phyloP scores from a whole-genome alignment of 2,888 invertebrate species.

The Orchesella flavescens region DNA sequence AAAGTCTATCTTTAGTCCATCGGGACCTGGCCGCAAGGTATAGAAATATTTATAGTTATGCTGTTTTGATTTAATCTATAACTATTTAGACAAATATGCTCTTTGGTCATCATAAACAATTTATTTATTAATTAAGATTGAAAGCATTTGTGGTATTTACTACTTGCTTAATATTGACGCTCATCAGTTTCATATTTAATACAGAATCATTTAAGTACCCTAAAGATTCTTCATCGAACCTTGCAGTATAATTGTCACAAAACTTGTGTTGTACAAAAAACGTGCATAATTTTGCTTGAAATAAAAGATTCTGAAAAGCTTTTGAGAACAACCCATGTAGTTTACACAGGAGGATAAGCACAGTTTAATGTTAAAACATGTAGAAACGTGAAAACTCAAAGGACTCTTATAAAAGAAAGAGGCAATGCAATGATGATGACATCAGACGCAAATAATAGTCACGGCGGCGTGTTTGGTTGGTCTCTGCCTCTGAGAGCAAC shows the following conservation, averaged over 20 bases:
- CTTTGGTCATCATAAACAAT: no score
- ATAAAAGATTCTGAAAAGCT: background rate
- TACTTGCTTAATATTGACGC: no score
- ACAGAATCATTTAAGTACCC: no score
- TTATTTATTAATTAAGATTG: no score
- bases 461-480: background rate
- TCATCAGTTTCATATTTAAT: no score
- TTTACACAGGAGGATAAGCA: background rate
- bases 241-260: background rate
- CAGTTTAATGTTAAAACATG: constrained; percentile 4
- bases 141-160: no score
- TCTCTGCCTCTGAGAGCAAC: background rate
- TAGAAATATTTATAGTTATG: constrained; percentile 50
- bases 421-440: background rate
- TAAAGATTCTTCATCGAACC: no score
- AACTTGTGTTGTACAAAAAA: no score
- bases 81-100: no score
- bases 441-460: constrained; percentile 6
- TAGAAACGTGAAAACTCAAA: constrained; percentile 4
- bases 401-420: background rate
- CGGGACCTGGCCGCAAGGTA: constrained; percentile 72
- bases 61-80: background rate
- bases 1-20: constrained; percentile 71
- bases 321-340: background rate
- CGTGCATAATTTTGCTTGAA: no score